These are phyloP conservation scores for Drosophila kanapiae DNA, from an alignment of 1,140 invertebrate species.

Conservation along the genomic window DNA sequence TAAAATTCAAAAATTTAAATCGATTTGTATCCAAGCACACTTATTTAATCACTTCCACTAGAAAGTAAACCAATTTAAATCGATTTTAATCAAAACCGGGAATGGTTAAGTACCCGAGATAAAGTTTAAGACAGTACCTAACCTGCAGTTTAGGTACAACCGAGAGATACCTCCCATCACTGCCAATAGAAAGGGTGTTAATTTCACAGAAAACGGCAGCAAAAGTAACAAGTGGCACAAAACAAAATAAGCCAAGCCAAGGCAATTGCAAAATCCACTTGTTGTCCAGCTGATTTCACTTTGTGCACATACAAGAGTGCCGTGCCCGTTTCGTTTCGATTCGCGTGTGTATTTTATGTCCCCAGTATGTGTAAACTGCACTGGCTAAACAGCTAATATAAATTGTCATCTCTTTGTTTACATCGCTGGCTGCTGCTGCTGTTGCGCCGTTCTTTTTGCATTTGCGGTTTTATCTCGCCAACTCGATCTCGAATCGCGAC, in stretches of 20 bases:
- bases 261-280: slow-evolving; percentile 53
- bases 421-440: slow-evolving; percentile 20
- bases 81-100: too few relatives aligned
- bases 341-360: slow-evolving; percentile 12
- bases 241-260: slow-evolving; percentile 51
- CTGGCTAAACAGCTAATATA: slow-evolving; percentile 1
- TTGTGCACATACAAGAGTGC: slow-evolving; percentile 32
- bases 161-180: slow-evolving; percentile 8
- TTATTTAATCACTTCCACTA: too few relatives aligned
- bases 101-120: too few relatives aligned
- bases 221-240: slow-evolving; percentile 33
- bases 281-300: slow-evolving; percentile 53
- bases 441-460: slow-evolving; percentile 37
- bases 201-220: slow-evolving; percentile 49
- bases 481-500: slow-evolving; percentile 17
- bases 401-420: slow-evolving; percentile 38
- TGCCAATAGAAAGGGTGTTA: slow-evolving; percentile 64
- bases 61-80: too few relatives aligned
- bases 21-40: too few relatives aligned
- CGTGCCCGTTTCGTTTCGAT: slow-evolving; percentile 11
- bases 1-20: too few relatives aligned
- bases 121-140: not conserved
- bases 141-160: not conserved
- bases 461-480: slow-evolving; percentile 30
- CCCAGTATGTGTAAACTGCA: slow-evolving; percentile 13